Evolutionary conservation across 2,113 vertebrate species (phyloP), one percentile per base, ranked within the genome.

Genomic region (Pseudopodoces humilis): DNA sequence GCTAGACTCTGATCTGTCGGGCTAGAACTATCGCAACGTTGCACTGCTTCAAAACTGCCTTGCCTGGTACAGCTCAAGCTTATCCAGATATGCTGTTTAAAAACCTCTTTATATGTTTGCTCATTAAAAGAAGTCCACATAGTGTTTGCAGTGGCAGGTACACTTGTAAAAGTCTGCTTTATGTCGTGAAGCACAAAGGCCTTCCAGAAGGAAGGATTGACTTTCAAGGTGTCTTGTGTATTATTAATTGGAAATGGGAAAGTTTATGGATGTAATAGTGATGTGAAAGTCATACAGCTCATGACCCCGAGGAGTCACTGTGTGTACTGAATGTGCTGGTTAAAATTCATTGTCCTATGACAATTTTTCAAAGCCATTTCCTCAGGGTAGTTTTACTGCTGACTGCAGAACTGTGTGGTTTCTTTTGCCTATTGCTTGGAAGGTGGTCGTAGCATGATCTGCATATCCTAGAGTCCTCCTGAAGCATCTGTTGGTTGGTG

Each of bases 361-460:
- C 28, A 14, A 84, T 95, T 92, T 90, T 74, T 87, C 91, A 96
- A 91, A 64, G 47, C 44, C 56, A 33, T 97, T 97, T 95, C 89
- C 91, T 95, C 85, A 60, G 68, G 68, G 68, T n/a, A 52, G 24
- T 87, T 91, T 89, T 60, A 90, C 94, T 95, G 90, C 94, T 95
- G 88, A 95, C 92, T 96, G 55, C 86, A 95, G 93, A 95, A 90
- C 87, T 95, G 65, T 81, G 85, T 91, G 88, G 81, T 95, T 96
- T 97, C 88, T 97, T 97, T 92, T 94, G 74, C 88, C 85, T 95
- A 3, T 85, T 97, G 95, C 96, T 93, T 96, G 86, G 89, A 94
- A 96, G 94, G 58, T 79, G 74, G 59, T 97, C 80, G 92, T 86
- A 94, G 94, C 92, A 86, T 90, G 91, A 77, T 80, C 43, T 96